These are phyloP conservation scores for Hemithea aestivaria DNA, from an alignment of 2,888 invertebrate species.

Conservation along the genomic window DNA sequence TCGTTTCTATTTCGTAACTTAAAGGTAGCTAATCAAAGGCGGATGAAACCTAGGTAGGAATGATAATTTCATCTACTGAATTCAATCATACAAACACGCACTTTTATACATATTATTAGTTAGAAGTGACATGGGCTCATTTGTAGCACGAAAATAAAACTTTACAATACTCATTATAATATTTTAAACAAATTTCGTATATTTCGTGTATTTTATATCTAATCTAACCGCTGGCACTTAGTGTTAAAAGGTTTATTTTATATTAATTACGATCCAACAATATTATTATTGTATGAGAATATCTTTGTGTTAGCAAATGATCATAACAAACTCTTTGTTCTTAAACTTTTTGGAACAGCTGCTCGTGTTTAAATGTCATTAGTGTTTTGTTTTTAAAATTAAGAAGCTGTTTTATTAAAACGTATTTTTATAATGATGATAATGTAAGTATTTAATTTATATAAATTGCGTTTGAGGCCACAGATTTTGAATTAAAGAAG, in stretches of 20 bases:
- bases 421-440: slow-evolving; percentile 5
- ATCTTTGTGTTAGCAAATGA: slow-evolving; percentile 24
- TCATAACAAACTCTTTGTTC: slow-evolving; percentile 17
- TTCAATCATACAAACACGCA: too few species aligned
- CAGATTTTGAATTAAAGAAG: too few species aligned
- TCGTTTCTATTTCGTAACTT: too few species aligned
- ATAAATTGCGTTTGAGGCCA: too few species aligned
- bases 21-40: too few species aligned
- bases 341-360: slow-evolving; percentile 19
- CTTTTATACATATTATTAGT: too few species aligned
- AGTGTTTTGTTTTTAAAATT: slow-evolving; percentile 9
- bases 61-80: too few species aligned
- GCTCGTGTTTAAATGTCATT: slow-evolving; percentile 18
- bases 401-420: neutral
- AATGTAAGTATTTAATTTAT: neutral
- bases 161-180: slow-evolving; percentile 10
- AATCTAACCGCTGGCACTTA: slow-evolving; percentile 19
- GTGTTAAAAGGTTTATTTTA: slow-evolving; percentile 37
- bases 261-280: slow-evolving; percentile 39
- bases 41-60: too few species aligned
- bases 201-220: slow-evolving; percentile 11
- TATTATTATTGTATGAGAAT: slow-evolving; percentile 29
- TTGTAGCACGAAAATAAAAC: slow-evolving; percentile 12
- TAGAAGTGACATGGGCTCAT: too few species aligned
- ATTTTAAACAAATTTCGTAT: slow-evolving; percentile 16